Evolutionary conservation across 2,797 vertebrate species (phyloP).

Genomic region (Chelmon rostratus): DNA sequence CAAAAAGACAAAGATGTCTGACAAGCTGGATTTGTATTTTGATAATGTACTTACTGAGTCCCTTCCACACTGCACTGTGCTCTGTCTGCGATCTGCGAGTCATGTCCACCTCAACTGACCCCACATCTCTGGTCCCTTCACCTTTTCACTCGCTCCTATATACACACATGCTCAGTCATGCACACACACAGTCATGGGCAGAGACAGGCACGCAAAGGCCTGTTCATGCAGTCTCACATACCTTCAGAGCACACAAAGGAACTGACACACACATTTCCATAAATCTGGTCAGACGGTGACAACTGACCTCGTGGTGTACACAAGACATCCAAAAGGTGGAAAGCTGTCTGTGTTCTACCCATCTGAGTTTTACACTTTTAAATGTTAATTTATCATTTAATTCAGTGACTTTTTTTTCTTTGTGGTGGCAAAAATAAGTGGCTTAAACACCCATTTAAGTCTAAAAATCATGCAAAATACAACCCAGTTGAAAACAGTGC

Average conservation of each 20-base stretch:
- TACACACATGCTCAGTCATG: conserved; percentile 67
- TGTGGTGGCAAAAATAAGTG: not conserved
- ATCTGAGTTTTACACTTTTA: not conserved
- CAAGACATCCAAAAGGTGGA: not conserved
- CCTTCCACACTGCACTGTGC: not conserved
- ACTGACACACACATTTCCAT: conserved; percentile 21
- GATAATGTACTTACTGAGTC: conserved; percentile 25
- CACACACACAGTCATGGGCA: conserved; percentile 55
- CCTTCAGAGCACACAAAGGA: conserved; percentile 48
- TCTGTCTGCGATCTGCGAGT: conserved; percentile 19
- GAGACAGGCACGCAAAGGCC: conserved; percentile 38
- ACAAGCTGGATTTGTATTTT: not conserved
- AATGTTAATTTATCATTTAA: not conserved
- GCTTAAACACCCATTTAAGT: not conserved
- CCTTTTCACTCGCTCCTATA: conserved; percentile 52
- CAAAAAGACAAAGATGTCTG: not conserved
- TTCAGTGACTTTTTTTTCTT: not conserved
- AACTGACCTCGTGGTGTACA: not conserved
- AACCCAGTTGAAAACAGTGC: too few species aligned
- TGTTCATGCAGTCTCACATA: conserved; percentile 45
- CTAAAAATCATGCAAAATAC: not conserved
- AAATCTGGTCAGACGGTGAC: not conserved
- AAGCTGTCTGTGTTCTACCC: not conserved
- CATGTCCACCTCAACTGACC: conserved; percentile 60
- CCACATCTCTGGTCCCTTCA: conserved; percentile 47